Evolutionary conservation across 2,888 invertebrate species (phyloP).

Genomic region (Nymphalis c-album): DNA sequence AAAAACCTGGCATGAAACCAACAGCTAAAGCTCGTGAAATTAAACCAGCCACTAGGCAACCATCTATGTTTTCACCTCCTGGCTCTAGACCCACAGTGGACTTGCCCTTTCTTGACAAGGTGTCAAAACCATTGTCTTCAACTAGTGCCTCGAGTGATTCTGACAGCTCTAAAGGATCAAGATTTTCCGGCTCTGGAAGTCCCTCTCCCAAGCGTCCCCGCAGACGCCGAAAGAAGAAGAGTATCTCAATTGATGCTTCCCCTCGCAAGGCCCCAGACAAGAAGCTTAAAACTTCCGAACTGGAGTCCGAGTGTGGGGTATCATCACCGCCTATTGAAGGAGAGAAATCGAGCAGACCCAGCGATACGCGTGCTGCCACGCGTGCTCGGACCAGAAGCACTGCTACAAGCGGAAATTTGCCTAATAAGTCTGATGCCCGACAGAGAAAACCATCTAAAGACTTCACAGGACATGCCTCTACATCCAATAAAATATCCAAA

Average conservation of each 20-base stretch:
- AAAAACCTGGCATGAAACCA: slow-evolving; percentile 64
- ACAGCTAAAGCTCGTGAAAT: slow-evolving; percentile 72
- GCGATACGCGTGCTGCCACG: slow-evolving; percentile 72
- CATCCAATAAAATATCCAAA: slow-evolving; percentile 78
- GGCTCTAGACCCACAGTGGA: slow-evolving; percentile 81
- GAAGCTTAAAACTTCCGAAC: slow-evolving; percentile 92
- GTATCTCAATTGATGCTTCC: slow-evolving; percentile 63
- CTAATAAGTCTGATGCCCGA: slow-evolving; percentile 82
- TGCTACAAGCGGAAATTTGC: slow-evolving; percentile 85
- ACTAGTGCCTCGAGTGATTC: slow-evolving; percentile 84
- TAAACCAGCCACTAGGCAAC: slow-evolving; percentile 61
- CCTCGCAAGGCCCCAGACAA: slow-evolving; percentile 87
- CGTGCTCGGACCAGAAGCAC: slow-evolving; percentile 86
- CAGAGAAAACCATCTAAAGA: slow-evolving; percentile 76
- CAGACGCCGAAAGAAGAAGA: slow-evolving; percentile 67
- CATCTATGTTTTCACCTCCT: slow-evolving; percentile 73
- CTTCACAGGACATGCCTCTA: slow-evolving; percentile 55
- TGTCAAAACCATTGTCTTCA: slow-evolving; percentile 85
- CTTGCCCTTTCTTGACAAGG: slow-evolving; percentile 91
- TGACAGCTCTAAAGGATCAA: slow-evolving; percentile 74
- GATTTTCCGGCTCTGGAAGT: slow-evolving; percentile 66
- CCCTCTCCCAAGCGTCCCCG: slow-evolving; percentile 72
- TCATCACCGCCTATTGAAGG: slow-evolving; percentile 87
- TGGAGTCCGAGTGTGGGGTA: slow-evolving; percentile 87
- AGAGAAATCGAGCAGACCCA: slow-evolving; percentile 85